These are phyloP conservation scores for Phataginus tetradactyla DNA, from an alignment of 2,797 vertebrate genomes.

Conservation along the genomic window DNA sequence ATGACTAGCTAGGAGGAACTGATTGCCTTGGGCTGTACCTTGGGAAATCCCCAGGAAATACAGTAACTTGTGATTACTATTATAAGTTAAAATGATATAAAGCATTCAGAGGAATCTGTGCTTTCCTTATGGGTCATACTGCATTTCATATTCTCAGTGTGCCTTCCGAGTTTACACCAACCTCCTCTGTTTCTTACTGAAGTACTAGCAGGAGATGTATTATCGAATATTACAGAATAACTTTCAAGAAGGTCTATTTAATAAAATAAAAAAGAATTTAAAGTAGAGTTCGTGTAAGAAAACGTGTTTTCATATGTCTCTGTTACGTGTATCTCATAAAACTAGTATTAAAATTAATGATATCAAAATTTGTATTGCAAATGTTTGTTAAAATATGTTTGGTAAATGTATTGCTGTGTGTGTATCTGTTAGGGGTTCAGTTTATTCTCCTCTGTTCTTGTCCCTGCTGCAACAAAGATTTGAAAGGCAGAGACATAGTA, in stretches of 20 bases:
- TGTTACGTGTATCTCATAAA: neutral
- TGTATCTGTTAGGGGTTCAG: neutral
- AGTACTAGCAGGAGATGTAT: neutral
- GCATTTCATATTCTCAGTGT: slow-evolving; percentile 14
- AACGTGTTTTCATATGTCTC: neutral
- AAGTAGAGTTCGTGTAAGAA: neutral
- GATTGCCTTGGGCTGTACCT: slow-evolving; percentile 53
- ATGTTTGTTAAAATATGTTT: neutral
- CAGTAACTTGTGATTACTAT: slow-evolving; percentile 47
- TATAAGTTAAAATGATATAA: slow-evolving; percentile 59
- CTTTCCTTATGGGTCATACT: slow-evolving; percentile 14
- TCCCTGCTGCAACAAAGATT: no score
- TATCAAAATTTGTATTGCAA: neutral
- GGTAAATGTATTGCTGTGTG: neutral
- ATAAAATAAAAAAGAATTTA: neutral
- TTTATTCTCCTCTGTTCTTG: no score
- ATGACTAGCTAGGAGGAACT: slow-evolving; percentile 63
- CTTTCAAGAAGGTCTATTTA: neutral
- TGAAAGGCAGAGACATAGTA: no score
- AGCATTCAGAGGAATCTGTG: neutral
- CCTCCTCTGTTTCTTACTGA: slow-evolving; percentile 21
- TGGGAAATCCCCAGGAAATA: slow-evolving; percentile 40
- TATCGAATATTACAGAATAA: slow-evolving; percentile 11
- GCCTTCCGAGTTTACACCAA: neutral
- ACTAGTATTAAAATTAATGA: neutral